Percentiles rank a stretch among this genome's conserved stretches.
Conservation (phyloP, 2,113 vertebrate genomes). For the Caracal caracal region DNA sequence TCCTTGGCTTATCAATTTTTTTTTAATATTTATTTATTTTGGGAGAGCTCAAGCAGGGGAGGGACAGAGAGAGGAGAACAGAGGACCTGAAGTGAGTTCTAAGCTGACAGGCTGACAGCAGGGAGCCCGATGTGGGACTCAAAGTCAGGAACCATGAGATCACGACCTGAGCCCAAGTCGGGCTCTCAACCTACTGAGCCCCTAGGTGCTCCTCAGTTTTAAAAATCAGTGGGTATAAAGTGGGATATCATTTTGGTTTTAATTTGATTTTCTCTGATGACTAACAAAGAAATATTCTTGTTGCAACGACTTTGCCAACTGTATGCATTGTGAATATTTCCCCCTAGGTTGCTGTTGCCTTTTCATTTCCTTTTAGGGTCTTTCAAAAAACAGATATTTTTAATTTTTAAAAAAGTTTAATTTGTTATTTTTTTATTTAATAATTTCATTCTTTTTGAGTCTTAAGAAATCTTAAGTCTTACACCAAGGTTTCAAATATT, state of each 20-base stretch:
- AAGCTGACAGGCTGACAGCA: too few relatives aligned
- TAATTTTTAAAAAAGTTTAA: not conserved
- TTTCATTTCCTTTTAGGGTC: not conserved
- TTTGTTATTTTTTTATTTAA: not conserved
- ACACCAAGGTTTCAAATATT: not conserved
- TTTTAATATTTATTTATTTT: too few relatives aligned
- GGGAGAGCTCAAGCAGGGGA: too few relatives aligned
- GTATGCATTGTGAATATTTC: not conserved
- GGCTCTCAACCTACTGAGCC: too few relatives aligned
- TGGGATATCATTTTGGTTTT: not conserved
- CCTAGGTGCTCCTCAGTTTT: not conserved
- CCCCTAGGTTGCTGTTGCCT: not conserved
- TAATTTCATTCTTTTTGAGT: not conserved
- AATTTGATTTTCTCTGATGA: conserved; percentile 15
- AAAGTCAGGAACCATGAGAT: too few relatives aligned
- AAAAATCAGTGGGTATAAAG: not conserved
- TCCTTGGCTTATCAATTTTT: not conserved
- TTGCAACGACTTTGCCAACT: not conserved
- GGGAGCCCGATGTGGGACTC: too few relatives aligned
- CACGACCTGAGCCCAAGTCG: too few relatives aligned
- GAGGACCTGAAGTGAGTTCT: too few relatives aligned
- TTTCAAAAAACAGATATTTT: not conserved
- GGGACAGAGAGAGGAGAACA: too few relatives aligned
- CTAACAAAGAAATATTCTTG: not conserved
- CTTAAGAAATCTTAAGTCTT: not conserved